phyloP scores from a whole-genome alignment of 2,888 invertebrate genomes.

The Leucophenga maculata region DNA sequence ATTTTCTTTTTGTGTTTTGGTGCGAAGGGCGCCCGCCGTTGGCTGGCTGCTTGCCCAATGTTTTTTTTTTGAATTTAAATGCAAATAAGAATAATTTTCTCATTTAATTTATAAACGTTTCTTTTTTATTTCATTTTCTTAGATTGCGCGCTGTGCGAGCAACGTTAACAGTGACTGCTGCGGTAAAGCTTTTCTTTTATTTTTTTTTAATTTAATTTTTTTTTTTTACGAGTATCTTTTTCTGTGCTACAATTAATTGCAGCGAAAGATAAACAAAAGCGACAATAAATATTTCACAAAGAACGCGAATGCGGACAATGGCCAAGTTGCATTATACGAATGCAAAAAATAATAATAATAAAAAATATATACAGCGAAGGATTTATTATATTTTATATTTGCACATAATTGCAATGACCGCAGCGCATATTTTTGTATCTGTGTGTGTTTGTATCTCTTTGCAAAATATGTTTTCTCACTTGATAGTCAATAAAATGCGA shows the following conservation, averaged over 20 bases:
- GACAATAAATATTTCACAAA: slow-evolving; percentile 6
- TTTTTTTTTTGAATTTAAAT: slow-evolving; percentile 15
- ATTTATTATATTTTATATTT: too few species aligned
- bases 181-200: slow-evolving; percentile 25
- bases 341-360: not conserved
- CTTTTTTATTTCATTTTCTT: too few species aligned
- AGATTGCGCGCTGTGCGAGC: slow-evolving; percentile 20
- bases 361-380: not conserved
- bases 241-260: slow-evolving; percentile 16
- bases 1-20: not conserved
- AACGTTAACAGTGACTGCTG: not conserved
- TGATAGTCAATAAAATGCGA: too few species aligned
- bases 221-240: not conserved
- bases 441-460: not conserved
- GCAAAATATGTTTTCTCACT: too few species aligned
- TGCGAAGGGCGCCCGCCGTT: not conserved
- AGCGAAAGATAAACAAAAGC: slow-evolving; percentile 16
- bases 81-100: slow-evolving; percentile 32
- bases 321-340: not conserved
- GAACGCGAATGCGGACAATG: not conserved
- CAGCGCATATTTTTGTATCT: not conserved
- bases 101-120: not conserved
- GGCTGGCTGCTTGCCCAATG: slow-evolving; percentile 22
- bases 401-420: not conserved
- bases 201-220: slow-evolving; percentile 37